A percentile compares a stretch with the other conserved stretches of the same genome.
phyloP scores from a whole-genome alignment of 2,113 vertebrate species.

The Catharus minimus region DNA sequence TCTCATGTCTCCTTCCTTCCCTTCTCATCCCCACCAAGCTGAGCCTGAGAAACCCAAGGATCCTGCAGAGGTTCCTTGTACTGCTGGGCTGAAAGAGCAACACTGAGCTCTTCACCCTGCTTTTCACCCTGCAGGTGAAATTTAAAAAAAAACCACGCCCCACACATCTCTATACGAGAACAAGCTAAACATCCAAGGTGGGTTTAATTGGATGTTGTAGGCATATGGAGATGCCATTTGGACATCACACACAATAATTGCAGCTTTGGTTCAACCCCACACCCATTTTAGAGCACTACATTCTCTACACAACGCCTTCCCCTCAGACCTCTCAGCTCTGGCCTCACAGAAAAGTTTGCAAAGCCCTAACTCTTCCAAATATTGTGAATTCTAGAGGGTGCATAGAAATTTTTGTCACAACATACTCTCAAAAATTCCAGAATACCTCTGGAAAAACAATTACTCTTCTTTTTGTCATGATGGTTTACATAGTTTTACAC shows the following conservation, averaged over 20 bases:
- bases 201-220: not conserved
- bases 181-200: not conserved
- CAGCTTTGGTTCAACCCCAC: not conserved
- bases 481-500: not conserved
- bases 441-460: not conserved
- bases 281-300: rapidly evolving
- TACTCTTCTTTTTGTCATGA: rapidly evolving
- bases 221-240: not conserved
- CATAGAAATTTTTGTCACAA: not conserved
- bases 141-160: rapidly evolving
- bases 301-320: not conserved
- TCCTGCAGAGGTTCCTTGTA: not conserved
- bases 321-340: not conserved
- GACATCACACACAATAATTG: not conserved
- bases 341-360: not conserved
- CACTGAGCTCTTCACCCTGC: not conserved
- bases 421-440: not conserved
- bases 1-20: not conserved
- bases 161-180: not conserved
- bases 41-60: not conserved
- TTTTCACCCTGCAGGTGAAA: not conserved
- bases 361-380: not conserved
- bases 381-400: not conserved
- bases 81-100: not conserved
- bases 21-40: not conserved